These are phyloP conservation scores for Scalopus aquaticus DNA, from an alignment of 2,113 vertebrate species.

Conservation along the genomic window DNA sequence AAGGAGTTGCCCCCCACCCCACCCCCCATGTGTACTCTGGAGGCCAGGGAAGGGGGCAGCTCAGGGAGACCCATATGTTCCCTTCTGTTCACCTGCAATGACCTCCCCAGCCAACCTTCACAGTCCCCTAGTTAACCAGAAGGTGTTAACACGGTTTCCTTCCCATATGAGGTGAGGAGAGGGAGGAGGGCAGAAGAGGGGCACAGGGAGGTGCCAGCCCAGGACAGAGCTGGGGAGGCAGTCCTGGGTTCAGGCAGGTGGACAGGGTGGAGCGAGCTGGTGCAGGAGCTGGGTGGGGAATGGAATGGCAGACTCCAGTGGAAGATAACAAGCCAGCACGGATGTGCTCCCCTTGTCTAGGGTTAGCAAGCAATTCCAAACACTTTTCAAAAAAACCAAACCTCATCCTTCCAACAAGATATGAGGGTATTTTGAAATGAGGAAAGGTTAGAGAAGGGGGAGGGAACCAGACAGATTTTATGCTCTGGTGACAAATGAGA, in stretches of 20 bases:
- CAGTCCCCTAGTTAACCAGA: neutral
- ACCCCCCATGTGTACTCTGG: neutral
- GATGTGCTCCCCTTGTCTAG: neutral
- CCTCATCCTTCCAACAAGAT: constrained; percentile 36
- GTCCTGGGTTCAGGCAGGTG: neutral
- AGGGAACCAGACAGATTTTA: constrained; percentile 55
- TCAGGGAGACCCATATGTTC: neutral
- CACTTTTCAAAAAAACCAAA: neutral
- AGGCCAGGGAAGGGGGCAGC: neutral
- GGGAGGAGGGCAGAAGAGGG: neutral
- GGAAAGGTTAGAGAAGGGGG: constrained; percentile 53
- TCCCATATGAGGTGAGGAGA: accelerated
- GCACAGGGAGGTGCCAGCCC: neutral
- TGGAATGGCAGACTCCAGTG: neutral
- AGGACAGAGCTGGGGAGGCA: neutral
- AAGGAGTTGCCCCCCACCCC: neutral
- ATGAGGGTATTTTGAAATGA: constrained; percentile 58
- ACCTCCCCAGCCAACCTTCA: neutral
- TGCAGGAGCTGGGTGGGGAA: neutral
- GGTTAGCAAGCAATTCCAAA: neutral
- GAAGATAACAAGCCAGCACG: neutral
- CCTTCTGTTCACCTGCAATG: neutral
- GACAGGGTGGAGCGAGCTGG: no score
- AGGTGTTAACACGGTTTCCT: neutral
- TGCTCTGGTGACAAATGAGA: constrained; percentile 72